Percentiles rank a stretch among this genome's conserved stretches.
Evolutionary conservation across 2,888 invertebrate species (phyloP).

Genomic region (Nomada ruficornis): DNA sequence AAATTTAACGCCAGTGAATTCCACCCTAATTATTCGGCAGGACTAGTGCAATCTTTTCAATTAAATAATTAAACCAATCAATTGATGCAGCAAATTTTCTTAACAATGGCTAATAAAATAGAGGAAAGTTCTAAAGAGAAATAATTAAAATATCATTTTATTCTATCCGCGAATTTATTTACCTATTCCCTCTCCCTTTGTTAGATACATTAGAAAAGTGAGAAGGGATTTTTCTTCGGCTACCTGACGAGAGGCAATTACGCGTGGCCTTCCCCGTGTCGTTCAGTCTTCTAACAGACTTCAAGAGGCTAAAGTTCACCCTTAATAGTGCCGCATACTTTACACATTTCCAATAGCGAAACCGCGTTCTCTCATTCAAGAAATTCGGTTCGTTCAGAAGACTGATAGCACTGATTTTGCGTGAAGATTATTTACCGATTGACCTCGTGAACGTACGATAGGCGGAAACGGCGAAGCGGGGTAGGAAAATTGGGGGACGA

Average conservation of each 20-base stretch:
- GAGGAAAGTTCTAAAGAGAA: neutral
- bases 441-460: constrained; percentile 1
- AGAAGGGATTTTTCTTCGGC: constrained; percentile 9
- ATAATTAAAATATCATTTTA: neutral
- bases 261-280: neutral
- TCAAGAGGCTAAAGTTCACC: neutral
- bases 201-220: constrained; percentile 1
- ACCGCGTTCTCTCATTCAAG: neutral
- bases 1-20: constrained; percentile 13
- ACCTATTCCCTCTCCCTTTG: neutral
- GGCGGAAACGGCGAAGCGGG: neutral
- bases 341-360: neutral
- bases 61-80: neutral
- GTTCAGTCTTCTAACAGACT: constrained; percentile 10
- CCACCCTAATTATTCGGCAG: neutral
- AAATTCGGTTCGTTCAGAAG: neutral
- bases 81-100: neutral
- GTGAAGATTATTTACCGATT: constrained; percentile 22
- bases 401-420: constrained; percentile 12
- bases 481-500: constrained; percentile 7
- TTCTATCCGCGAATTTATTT: neutral
- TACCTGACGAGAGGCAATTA: neutral
- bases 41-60: neutral
- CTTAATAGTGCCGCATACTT: neutral
- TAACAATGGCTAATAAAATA: neutral